Evolutionary conservation across 2,113 vertebrate genomes (phyloP), one percentile per base, ranked within the genome.

Genomic region (Alligator sinensis): DNA sequence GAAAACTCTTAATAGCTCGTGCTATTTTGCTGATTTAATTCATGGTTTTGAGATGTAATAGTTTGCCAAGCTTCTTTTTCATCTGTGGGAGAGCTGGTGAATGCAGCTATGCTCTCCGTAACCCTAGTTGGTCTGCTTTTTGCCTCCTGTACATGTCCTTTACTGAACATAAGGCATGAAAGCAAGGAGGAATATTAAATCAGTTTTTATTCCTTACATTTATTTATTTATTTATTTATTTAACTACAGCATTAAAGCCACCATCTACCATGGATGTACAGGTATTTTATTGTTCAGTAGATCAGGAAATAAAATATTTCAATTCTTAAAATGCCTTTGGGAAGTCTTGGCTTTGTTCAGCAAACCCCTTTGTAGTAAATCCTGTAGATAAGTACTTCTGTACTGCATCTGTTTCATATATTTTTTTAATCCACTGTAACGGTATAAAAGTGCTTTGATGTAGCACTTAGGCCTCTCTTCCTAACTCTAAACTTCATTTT

Each of bases 21-120:
- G 63, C 76, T 78, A 63, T 89, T 82, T 82, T 92, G 90, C 63
- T 92, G 88, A 91, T 91, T 88, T 72, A 88, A 92, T 96, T 91
- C 75, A 95, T 77, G 90, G 84, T 38, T 80, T 84, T 59, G 75
- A 86, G 75, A 88, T 91, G 81, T 75, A 94, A 66, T 55, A 77
- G n/a, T 24, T 84, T 89, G 87, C 25, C n/a, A 62, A 11, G 5
- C 22, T 72, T 38, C 14, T 3, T 75, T 76, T 61, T 72, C 34
- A 79, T 78, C n/a, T n/a, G 68, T 86, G 12, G 24, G n/a, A 60
- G 17, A 68, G 34, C 54, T 81, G 68, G 68, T 72, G 30, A 18
- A 22, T 72, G 7, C 70, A 54, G 34, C 2, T 70, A 2, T 80
- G 25, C 55, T 87, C 78, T 61, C 15, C 9, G 4, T 85, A 3